A percentile compares a stretch with the other conserved stretches of the same genome.
Conservation (phyloP, 2,888 invertebrate species). For the Encarsia formosa region DNA sequence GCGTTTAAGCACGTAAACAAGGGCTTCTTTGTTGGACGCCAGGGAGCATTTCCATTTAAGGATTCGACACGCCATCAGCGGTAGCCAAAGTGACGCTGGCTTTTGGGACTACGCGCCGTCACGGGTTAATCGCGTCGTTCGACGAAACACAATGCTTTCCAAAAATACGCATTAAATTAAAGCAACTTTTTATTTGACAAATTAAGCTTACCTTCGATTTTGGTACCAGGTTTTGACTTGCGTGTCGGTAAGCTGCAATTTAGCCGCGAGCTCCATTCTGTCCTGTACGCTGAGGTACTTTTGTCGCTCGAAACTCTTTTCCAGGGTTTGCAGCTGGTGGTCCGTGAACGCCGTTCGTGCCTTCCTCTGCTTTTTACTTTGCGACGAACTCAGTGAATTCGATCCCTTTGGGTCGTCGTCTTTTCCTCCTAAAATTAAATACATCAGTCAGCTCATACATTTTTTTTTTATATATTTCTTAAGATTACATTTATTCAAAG, state of each 20-base stretch:
- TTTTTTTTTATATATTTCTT: too few relatives aligned
- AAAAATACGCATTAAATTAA: too few relatives aligned
- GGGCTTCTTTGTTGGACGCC: conserved; percentile 41
- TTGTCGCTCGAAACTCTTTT: conserved; percentile 95
- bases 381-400: conserved; percentile 54
- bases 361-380: conserved; percentile 92
- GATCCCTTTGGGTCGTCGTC: conserved; percentile 71
- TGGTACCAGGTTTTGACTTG: conserved; percentile 99
- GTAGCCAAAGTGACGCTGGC: too few relatives aligned
- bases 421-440: conserved; percentile 65
- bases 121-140: too few relatives aligned
- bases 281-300: conserved; percentile 97
- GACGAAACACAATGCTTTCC: too few relatives aligned
- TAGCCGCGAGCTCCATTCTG: conserved; percentile 95
- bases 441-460: too few relatives aligned
- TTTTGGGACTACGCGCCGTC: too few relatives aligned
- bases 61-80: conserved; percentile 46
- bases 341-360: conserved; percentile 98
- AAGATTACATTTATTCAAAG: too few relatives aligned
- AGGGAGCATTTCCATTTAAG: conserved; percentile 49
- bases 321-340: conserved; percentile 92
- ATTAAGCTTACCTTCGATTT: conserved; percentile 85
- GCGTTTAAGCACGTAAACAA: conserved; percentile 49
- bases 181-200: too few relatives aligned
- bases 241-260: conserved; percentile 93